Conservation (phyloP, 2,888 invertebrate genomes). For the Amiota mariae region DNA sequence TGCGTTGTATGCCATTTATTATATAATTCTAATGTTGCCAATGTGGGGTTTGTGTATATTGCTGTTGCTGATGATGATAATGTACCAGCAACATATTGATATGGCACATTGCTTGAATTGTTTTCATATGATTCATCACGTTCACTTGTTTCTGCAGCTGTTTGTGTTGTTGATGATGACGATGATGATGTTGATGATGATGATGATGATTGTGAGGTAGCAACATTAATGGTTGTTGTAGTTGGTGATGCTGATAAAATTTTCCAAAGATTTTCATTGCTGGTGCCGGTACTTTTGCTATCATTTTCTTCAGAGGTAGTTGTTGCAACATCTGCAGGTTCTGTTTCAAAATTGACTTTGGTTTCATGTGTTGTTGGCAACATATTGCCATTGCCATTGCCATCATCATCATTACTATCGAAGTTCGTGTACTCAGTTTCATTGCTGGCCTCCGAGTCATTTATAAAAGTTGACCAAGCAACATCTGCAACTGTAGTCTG, state of each 20-base stretch:
- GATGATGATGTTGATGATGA: constrained; percentile 17
- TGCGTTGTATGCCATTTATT: constrained; percentile 55
- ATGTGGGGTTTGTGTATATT: constrained; percentile 36
- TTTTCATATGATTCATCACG: constrained; percentile 35
- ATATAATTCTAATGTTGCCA: constrained; percentile 46
- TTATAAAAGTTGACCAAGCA: constrained; percentile 52
- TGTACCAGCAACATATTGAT: constrained; percentile 25
- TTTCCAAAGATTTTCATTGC: constrained; percentile 9
- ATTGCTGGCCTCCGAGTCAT: constrained; percentile 53
- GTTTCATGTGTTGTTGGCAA: constrained; percentile 51
- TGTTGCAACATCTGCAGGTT: constrained; percentile 36
- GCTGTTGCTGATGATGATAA: not conserved
- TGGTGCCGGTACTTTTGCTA: constrained; percentile 21
- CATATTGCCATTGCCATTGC: constrained; percentile 42
- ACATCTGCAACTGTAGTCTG: constrained; percentile 43
- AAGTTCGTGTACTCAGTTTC: constrained; percentile 45
- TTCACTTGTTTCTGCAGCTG: constrained; percentile 32
- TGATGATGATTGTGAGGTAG: not conserved
- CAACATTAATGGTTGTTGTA: constrained; percentile 32
- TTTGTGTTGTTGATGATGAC: constrained; percentile 37
- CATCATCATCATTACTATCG: constrained; percentile 38
- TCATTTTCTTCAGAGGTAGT: constrained; percentile 36
- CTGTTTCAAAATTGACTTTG: constrained; percentile 48
- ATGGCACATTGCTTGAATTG: constrained; percentile 37
- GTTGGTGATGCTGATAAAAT: constrained; percentile 38